phyloP scores from a whole-genome alignment of 2,797 vertebrate species.

The Mus minutoides region DNA sequence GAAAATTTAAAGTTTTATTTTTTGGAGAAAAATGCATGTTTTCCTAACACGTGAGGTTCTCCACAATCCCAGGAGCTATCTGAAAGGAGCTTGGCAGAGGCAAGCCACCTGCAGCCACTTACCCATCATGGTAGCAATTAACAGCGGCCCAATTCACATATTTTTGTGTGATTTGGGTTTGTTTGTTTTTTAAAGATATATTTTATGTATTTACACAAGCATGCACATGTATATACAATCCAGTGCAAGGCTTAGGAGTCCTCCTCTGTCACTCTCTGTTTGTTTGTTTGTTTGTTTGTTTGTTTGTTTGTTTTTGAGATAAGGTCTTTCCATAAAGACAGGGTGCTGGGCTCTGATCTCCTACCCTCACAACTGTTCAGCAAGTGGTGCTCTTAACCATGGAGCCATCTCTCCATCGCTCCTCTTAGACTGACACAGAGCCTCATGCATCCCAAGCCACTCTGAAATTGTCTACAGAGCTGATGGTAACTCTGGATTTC shows the following conservation, averaged over 20 bases:
- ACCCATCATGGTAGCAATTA: background rate
- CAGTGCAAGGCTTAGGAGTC: background rate
- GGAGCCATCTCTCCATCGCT: too few relatives aligned
- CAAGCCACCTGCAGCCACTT: background rate
- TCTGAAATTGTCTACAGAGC: background rate
- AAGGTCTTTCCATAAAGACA: background rate
- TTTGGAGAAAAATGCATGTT: constrained; percentile 56
- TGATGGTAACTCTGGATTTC: background rate
- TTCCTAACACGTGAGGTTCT: constrained; percentile 53
- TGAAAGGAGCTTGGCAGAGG: constrained; percentile 65
- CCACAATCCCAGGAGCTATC: constrained; percentile 57
- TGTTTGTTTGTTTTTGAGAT: background rate
- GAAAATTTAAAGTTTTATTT: constrained; percentile 60
- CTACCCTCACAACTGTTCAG: too few relatives aligned
- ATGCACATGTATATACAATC: background rate
- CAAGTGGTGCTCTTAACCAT: background rate
- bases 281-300: too few relatives aligned
- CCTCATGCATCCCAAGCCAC: background rate
- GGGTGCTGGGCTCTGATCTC: background rate
- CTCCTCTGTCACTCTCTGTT: background rate
- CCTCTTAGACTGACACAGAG: background rate
- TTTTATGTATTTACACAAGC: background rate
- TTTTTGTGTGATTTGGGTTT: background rate
- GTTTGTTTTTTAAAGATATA: background rate
- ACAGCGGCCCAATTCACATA: background rate